Evolutionary conservation across 2,888 invertebrate species (phyloP).

Genomic region (Hydroisotoma schaefferi): DNA sequence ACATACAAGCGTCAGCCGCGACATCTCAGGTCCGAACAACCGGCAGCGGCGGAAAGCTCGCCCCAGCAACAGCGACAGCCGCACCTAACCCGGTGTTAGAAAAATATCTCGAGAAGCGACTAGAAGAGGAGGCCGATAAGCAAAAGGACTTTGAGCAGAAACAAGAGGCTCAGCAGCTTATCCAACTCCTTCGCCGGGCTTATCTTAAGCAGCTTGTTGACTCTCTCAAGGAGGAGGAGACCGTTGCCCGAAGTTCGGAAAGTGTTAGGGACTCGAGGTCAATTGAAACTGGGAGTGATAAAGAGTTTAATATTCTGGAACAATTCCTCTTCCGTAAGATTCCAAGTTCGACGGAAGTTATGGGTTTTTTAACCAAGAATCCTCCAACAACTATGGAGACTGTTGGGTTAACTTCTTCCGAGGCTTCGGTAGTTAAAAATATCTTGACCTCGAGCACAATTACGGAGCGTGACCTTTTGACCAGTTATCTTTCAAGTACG

Average conservation of each 20-base stretch:
- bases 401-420: no score
- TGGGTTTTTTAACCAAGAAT: no score
- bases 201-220: slow-evolving; percentile 32
- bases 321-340: neutral
- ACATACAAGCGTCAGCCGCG: neutral
- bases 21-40: neutral
- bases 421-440: no score
- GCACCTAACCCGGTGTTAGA: slow-evolving; percentile 31
- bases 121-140: slow-evolving; percentile 26
- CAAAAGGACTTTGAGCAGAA: slow-evolving; percentile 26
- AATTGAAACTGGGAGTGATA: neutral
- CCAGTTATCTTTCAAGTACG: no score
- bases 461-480: no score
- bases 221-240: slow-evolving; percentile 27
- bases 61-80: slow-evolving; percentile 1
- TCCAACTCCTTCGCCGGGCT: slow-evolving; percentile 30
- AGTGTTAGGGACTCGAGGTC: neutral
- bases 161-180: slow-evolving; percentile 27
- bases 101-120: slow-evolving; percentile 28
- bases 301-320: neutral
- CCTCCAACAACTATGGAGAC: no score
- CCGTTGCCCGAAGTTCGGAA: neutral
- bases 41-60: neutral
- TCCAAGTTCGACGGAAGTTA: no score
- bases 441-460: no score